These are phyloP conservation scores for Eonycteris spelaea DNA, from an alignment of 2,113 vertebrate species.

Conservation along the genomic window DNA sequence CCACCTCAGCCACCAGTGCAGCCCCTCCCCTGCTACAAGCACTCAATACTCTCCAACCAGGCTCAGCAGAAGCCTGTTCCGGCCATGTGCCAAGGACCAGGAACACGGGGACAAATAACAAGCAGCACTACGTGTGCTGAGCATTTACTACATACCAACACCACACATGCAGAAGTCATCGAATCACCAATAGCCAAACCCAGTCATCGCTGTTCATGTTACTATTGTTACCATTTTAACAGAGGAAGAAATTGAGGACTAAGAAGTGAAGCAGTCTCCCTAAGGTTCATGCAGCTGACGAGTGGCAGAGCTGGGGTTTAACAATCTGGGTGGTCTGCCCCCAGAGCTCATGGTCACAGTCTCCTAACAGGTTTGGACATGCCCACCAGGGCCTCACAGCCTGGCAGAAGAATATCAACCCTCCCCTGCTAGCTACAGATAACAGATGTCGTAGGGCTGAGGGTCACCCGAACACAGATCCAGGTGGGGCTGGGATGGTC, in stretches of 20 bases:
- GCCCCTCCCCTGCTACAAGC: background rate
- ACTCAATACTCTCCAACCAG: background rate
- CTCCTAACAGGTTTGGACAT: background rate
- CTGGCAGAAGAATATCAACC: background rate
- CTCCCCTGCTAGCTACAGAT: background rate
- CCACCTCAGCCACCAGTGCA: rapidly evolving
- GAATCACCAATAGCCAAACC: rapidly evolving
- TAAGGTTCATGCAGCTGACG: background rate
- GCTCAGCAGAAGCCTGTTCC: background rate
- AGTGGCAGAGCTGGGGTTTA: background rate
- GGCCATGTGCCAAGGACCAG: rapidly evolving
- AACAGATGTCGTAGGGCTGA: background rate
- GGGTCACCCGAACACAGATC: background rate
- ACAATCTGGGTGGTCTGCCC: background rate
- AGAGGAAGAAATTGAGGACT: background rate
- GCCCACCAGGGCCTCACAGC: background rate
- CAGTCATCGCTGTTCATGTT: background rate
- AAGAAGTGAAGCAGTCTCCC: background rate
- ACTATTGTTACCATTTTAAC: background rate
- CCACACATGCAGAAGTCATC: background rate
- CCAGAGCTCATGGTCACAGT: background rate
- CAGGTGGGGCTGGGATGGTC: background rate
- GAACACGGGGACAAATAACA: too few relatives aligned
- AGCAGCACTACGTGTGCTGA: too few relatives aligned
- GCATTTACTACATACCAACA: rapidly evolving